phyloP scores from a whole-genome alignment of 2,888 invertebrate species.

The Epirrhoe tristata region DNA sequence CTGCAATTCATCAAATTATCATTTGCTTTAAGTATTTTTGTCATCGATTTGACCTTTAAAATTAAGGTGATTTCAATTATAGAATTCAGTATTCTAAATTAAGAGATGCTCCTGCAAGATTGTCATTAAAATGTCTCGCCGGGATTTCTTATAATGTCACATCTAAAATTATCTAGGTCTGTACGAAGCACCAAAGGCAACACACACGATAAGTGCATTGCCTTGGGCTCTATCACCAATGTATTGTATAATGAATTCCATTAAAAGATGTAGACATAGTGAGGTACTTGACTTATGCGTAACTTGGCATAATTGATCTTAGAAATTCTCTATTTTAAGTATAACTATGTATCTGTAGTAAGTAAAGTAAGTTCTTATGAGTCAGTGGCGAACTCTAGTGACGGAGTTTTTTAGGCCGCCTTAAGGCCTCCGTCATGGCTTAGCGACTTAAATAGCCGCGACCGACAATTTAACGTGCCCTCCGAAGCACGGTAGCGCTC shows the following conservation, averaged over 20 bases:
- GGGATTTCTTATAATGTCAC: conserved; percentile 27
- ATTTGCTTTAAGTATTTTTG: background rate
- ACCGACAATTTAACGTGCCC: too few species aligned
- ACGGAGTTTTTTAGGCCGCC: too few species aligned
- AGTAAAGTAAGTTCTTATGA: too few species aligned
- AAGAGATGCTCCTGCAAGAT: conserved; percentile 21
- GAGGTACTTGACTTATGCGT: background rate
- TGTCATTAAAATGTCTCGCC: conserved; percentile 27
- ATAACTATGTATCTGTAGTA: too few species aligned
- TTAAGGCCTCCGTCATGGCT: too few species aligned
- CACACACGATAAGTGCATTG: conserved; percentile 17
- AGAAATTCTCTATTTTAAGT: too few species aligned
- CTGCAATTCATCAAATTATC: conserved; percentile 1
- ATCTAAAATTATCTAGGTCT: conserved; percentile 30
- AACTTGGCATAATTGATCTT: too few species aligned
- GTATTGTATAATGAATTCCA: conserved; percentile 34
- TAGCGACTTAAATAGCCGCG: too few species aligned
- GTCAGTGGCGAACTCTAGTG: too few species aligned
- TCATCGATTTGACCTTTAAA: conserved; percentile 13
- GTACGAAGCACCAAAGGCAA: conserved; percentile 30
- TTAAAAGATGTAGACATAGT: conserved; percentile 20
- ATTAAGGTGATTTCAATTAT: conserved; percentile 21
- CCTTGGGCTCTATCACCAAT: conserved; percentile 37
- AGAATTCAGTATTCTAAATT: conserved; percentile 30
- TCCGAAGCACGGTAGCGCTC: too few species aligned